phyloP scores from a whole-genome alignment of 2,888 invertebrate species.

The Julus scandinavius region DNA sequence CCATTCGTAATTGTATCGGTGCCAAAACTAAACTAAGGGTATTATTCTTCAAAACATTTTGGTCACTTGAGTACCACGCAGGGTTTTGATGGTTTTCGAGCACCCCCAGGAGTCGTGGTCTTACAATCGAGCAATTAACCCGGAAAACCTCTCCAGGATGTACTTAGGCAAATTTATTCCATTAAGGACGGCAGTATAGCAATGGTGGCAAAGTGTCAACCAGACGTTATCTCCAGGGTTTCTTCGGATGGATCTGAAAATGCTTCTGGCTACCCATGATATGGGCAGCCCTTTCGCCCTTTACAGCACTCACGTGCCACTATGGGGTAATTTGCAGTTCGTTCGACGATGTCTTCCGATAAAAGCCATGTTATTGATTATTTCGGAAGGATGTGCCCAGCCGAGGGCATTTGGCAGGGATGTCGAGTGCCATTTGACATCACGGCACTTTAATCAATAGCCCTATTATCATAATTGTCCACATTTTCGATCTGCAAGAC shows the following conservation, averaged over 20 bases:
- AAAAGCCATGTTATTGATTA: neutral
- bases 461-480: slow-evolving; percentile 10
- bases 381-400: slow-evolving; percentile 11
- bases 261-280: neutral
- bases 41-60: too few relatives aligned
- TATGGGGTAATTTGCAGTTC: neutral
- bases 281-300: neutral
- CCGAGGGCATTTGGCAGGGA: neutral
- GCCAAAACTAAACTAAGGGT: neutral
- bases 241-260: neutral
- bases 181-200: neutral
- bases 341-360: neutral
- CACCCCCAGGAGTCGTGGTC: neutral
- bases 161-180: slow-evolving; percentile 10
- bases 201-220: neutral
- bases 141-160: slow-evolving; percentile 2
- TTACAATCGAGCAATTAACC: neutral
- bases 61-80: too few relatives aligned
- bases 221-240: neutral
- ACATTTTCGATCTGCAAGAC: neutral
- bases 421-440: slow-evolving; percentile 11
- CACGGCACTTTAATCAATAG: slow-evolving; percentile 11
- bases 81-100: neutral
- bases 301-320: neutral
- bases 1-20: neutral